Evolutionary conservation across 2,888 invertebrate species (phyloP), one percentile per base, ranked within the genome.

Genomic region (Neocrepidodera transversa): DNA sequence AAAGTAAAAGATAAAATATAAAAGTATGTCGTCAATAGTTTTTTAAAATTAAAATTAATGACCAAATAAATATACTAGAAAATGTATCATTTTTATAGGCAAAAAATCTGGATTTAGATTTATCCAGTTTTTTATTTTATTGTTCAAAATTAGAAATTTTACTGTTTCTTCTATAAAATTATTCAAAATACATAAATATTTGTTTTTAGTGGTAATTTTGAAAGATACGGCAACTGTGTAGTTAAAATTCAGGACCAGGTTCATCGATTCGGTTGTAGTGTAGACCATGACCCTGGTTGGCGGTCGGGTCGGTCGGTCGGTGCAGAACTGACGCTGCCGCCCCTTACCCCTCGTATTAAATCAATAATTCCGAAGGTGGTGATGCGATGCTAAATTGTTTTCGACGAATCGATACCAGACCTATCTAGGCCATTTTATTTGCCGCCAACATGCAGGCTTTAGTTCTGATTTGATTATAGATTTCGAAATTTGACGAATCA

Each of bases 351-450:
- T 43, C 43, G 20, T 10, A 4, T 18, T 42, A 17, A 63, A 63
- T 63, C 63, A 58, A 63, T 63, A 60, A 48, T 56, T 56, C 32
- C 40, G 51, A 52, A 58, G 48, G 51, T 48, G 62, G 52, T 45
- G 57, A 49, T 30, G 50, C 55, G 47, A 58, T 51, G 52, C 42
- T 60, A 51, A 60, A 53, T 59, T 43, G 45, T 14, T 57, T 52
- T 43, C 35, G 40, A 36, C 35, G 16, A 59, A 62, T 62, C 62
- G 58, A 62, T 62, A 52, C 42, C 49, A 43, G 50, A 42, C 53
- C 62, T 58, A 62, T 52, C 52, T 62, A 51, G 56, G 58, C 28
- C 56, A 62, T 7, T 11, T 14, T 35, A 14, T 35, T 35, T 35
- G 13, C 28, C 28, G 28, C 28, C 10, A 28, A 28, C 28, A 28